Evolutionary conservation across 2,888 invertebrate genomes (phyloP).

Genomic region (Tryphoninae sp.): DNA sequence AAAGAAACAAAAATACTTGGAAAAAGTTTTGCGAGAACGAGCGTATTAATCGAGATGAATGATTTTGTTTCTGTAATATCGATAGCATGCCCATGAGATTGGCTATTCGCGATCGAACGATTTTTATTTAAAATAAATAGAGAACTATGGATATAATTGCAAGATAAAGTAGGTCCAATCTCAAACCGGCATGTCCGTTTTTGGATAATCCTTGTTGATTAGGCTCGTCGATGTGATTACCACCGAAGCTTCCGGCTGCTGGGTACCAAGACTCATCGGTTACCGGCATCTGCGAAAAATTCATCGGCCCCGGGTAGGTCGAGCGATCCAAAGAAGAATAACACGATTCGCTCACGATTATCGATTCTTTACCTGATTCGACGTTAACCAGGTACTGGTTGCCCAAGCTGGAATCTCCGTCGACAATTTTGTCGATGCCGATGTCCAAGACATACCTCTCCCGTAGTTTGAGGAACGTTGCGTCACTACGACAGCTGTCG

Average conservation of each 20-base stretch:
- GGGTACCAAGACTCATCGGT: slow-evolving; percentile 82
- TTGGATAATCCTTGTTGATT: slow-evolving; percentile 83
- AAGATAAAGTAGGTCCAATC: slow-evolving; percentile 55
- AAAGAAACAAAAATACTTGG: slow-evolving; percentile 13
- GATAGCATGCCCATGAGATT: slow-evolving; percentile 34
- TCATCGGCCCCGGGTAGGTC: not conserved
- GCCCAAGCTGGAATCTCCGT: slow-evolving; percentile 76
- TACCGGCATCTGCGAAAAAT: slow-evolving; percentile 68
- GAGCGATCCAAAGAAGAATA: not conserved
- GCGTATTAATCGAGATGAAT: not conserved
- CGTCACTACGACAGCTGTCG: slow-evolving; percentile 69
- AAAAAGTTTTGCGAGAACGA: slow-evolving; percentile 3
- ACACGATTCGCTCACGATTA: not conserved
- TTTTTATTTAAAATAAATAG: slow-evolving; percentile 54
- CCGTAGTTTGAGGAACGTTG: slow-evolving; percentile 82
- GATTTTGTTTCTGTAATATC: slow-evolving; percentile 36
- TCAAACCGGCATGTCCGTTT: slow-evolving; percentile 67
- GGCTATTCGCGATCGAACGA: slow-evolving; percentile 18
- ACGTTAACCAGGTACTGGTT: slow-evolving; percentile 73
- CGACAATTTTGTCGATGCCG: slow-evolving; percentile 67
- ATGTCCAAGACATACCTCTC: slow-evolving; percentile 82
- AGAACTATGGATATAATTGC: slow-evolving; percentile 54
- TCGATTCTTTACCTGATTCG: slow-evolving; percentile 69
- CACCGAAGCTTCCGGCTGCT: slow-evolving; percentile 82
- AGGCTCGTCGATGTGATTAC: slow-evolving; percentile 84